Evolutionary conservation across 2,888 invertebrate genomes (phyloP).

Genomic region (Brassicogethes aeneus): DNA sequence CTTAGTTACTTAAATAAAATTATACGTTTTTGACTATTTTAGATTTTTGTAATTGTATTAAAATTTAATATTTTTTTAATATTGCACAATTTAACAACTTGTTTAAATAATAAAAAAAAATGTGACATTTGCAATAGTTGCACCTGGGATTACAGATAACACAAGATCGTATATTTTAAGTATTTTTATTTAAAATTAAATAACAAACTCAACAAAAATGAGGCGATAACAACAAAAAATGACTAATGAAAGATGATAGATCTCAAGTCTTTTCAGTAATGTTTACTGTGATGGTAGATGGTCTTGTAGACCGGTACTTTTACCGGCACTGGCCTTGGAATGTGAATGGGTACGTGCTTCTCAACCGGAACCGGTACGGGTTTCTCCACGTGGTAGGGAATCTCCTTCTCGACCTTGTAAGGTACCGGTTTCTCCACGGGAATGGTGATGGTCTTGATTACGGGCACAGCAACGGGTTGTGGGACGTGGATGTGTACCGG

Average conservation of each 20-base stretch:
- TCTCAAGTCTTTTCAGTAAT: constrained; percentile 29
- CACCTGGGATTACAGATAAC: too few species aligned
- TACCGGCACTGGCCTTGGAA: constrained; percentile 59
- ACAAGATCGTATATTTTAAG: too few species aligned
- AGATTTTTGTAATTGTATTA: too few species aligned
- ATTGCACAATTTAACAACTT: too few species aligned
- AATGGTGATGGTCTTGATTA: constrained; percentile 58
- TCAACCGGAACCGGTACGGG: constrained; percentile 61
- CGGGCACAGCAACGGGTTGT: constrained; percentile 58
- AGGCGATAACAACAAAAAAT: constrained; percentile 12
- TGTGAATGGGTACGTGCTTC: constrained; percentile 58
- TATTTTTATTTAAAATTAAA: constrained; percentile 8
- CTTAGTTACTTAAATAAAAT: too few species aligned
- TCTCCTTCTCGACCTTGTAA: constrained; percentile 57
- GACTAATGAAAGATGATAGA: constrained; percentile 7
- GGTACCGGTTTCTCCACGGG: constrained; percentile 66
- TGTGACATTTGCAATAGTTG: too few species aligned
- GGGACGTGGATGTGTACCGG: constrained; percentile 62
- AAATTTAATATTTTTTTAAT: too few species aligned
- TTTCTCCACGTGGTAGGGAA: constrained; percentile 58
- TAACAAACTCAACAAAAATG: constrained; percentile 16
- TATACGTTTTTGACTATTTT: too few species aligned
- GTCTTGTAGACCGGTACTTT: constrained; percentile 65
- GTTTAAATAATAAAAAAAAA: too few species aligned
- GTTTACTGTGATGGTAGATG: constrained; percentile 60